Percentiles rank a stretch among this genome's conserved stretches.
These are phyloP conservation scores for Hirtodrosophila confusa DNA, from an alignment of 2,888 invertebrate species.

Conservation along the genomic window DNA sequence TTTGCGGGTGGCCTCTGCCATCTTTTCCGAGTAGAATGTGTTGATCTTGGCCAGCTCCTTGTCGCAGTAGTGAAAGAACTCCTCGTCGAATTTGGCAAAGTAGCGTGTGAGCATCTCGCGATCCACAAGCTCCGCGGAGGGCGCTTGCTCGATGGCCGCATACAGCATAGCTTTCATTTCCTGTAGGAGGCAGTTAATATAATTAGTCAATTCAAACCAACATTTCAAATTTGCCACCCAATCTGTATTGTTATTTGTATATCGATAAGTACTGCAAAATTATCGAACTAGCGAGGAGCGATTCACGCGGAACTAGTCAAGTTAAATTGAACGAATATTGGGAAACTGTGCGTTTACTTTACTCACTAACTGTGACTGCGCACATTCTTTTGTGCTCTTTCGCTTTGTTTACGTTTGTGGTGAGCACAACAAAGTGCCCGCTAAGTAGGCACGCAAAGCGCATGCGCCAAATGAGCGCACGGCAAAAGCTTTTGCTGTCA, in stretches of 20 bases:
- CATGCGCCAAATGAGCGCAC: constrained; percentile 57
- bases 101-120: constrained; percentile 89
- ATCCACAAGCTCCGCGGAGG: constrained; percentile 90
- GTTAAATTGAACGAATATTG: background rate
- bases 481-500: constrained; percentile 51
- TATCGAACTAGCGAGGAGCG: background rate
- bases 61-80: constrained; percentile 93
- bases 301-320: too few species aligned
- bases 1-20: constrained; percentile 94
- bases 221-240: too few species aligned
- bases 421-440: constrained; percentile 61
- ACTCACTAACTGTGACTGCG: constrained; percentile 24
- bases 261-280: background rate
- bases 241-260: too few species aligned
- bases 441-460: constrained; percentile 21
- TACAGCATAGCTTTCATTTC: constrained; percentile 94
- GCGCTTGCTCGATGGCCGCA: constrained; percentile 90
- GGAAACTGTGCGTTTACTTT: constrained; percentile 1
- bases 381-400: background rate
- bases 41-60: constrained; percentile 94
- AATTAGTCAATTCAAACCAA: background rate
- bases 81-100: constrained; percentile 92
- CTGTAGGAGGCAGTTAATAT: constrained; percentile 85
- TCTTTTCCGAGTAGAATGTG: constrained; percentile 94
- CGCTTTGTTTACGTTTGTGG: constrained; percentile 60